Conservation (phyloP, 92 coral and sea anemone genomes). For the Palythoa grandis region DNA sequence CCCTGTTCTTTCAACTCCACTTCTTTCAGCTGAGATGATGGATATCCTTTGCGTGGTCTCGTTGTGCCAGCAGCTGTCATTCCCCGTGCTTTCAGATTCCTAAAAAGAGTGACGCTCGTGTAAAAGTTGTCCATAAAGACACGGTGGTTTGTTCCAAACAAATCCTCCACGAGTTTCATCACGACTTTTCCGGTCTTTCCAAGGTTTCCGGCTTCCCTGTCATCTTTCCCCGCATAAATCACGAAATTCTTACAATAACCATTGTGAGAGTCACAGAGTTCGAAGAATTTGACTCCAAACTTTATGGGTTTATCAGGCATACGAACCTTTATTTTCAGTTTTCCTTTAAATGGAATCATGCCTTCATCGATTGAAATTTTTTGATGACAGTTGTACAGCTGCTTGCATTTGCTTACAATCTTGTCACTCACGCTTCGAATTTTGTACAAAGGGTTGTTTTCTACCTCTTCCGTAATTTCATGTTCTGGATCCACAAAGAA, state of each 20-base stretch:
- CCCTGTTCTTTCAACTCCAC: too few species aligned
- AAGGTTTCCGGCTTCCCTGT: slow-evolving; percentile 39
- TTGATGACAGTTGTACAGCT: slow-evolving; percentile 45
- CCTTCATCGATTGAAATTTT: slow-evolving; percentile 55
- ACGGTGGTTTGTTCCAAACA: too few species aligned
- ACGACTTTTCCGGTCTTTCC: slow-evolving; percentile 53
- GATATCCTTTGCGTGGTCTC: too few species aligned
- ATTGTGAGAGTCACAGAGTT: slow-evolving; percentile 53
- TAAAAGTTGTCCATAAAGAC: too few species aligned
- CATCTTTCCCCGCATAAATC: slow-evolving; percentile 60
- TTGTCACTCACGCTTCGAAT: slow-evolving; percentile 32
- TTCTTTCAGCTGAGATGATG: too few species aligned
- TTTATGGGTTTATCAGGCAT: too few species aligned
- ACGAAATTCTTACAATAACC: slow-evolving; percentile 57
- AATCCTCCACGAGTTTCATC: too few species aligned
- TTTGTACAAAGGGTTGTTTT: slow-evolving; percentile 47
- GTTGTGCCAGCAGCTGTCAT: too few species aligned
- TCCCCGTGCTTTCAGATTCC: too few species aligned
- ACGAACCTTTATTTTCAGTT: too few species aligned
- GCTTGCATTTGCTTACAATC: slow-evolving; percentile 37
- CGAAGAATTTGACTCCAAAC: slow-evolving; percentile 63
- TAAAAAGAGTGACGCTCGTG: too few species aligned
- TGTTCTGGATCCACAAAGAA: slow-evolving; percentile 57
- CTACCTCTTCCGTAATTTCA: slow-evolving; percentile 22
- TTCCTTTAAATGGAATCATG: slow-evolving; percentile 58